A percentile compares a stretch with the other conserved stretches of the same genome.
These are phyloP conservation scores for Monopterus albus DNA, from an alignment of 2,113 vertebrate species.

Conservation along the genomic window DNA sequence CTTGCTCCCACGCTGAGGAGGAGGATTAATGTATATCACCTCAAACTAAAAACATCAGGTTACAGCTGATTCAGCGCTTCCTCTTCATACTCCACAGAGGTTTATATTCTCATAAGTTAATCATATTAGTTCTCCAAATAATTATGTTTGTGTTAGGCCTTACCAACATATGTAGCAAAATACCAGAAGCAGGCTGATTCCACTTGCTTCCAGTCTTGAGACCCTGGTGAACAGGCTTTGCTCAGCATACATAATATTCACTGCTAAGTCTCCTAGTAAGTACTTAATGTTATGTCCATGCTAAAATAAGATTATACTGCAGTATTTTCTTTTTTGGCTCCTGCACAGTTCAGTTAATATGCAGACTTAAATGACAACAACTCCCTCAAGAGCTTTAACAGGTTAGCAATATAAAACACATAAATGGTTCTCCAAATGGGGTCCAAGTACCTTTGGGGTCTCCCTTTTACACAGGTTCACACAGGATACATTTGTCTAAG, in stretches of 20 bases:
- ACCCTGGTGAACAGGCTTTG: constrained; percentile 45
- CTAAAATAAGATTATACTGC: constrained; percentile 33
- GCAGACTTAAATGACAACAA: constrained; percentile 20
- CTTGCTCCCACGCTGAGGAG: not conserved
- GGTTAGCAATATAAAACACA: constrained; percentile 22
- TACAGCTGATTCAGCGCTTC: constrained; percentile 60
- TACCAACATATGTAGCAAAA: constrained; percentile 53
- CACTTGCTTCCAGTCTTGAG: not conserved
- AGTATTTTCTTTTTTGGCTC: constrained; percentile 15
- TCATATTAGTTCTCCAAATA: constrained; percentile 70
- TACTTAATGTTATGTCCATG: constrained; percentile 27
- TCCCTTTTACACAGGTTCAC: not conserved
- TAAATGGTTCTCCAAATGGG: constrained; percentile 11
- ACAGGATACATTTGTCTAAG: not conserved
- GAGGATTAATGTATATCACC: constrained; percentile 29
- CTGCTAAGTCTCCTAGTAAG: constrained; percentile 37
- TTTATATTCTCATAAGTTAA: constrained; percentile 61
- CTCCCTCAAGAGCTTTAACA: constrained; percentile 2
- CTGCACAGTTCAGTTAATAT: constrained; percentile 31
- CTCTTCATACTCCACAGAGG: constrained; percentile 42
- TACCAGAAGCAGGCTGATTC: constrained; percentile 34
- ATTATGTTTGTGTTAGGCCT: constrained; percentile 58
- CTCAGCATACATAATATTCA: constrained; percentile 31
- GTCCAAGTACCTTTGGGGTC: not conserved
- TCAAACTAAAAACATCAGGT: constrained; percentile 53